Conservation (phyloP, 2,888 invertebrate genomes). For the Microdon myrmicae region DNA sequence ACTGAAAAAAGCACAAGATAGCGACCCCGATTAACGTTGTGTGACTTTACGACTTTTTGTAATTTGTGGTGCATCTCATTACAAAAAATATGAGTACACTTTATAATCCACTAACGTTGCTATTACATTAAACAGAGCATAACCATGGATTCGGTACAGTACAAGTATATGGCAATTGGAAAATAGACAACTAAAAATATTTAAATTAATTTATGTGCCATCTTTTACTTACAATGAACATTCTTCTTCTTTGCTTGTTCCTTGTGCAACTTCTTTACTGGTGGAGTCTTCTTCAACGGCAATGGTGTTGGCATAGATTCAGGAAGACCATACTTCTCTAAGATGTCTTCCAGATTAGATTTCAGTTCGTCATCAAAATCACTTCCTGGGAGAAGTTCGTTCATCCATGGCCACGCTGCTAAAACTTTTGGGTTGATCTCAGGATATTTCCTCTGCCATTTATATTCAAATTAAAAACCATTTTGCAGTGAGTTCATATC, state of each 20-base stretch:
- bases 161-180: conserved; percentile 3
- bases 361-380: conserved; percentile 58
- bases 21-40: too few relatives aligned
- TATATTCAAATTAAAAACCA: too few relatives aligned
- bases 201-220: too few relatives aligned
- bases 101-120: too few relatives aligned
- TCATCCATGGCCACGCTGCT: conserved; percentile 60
- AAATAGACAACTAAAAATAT: conserved; percentile 1
- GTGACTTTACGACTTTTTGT: too few relatives aligned
- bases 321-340: conserved; percentile 11
- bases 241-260: conserved; percentile 63
- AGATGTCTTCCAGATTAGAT: conserved; percentile 32
- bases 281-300: conserved; percentile 55
- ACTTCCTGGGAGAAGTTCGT: conserved; percentile 56
- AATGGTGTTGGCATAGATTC: conserved; percentile 54
- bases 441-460: conserved; percentile 57
- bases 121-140: too few relatives aligned
- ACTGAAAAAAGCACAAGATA: too few relatives aligned
- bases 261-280: conserved; percentile 53
- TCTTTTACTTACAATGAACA: conserved; percentile 61
- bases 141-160: too few relatives aligned
- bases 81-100: too few relatives aligned
- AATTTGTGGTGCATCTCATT: too few relatives aligned
- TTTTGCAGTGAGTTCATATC: too few relatives aligned
- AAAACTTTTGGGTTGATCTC: conserved; percentile 56